phyloP scores from a whole-genome alignment of 2,113 vertebrate genomes.

The Crotalus viridis region DNA sequence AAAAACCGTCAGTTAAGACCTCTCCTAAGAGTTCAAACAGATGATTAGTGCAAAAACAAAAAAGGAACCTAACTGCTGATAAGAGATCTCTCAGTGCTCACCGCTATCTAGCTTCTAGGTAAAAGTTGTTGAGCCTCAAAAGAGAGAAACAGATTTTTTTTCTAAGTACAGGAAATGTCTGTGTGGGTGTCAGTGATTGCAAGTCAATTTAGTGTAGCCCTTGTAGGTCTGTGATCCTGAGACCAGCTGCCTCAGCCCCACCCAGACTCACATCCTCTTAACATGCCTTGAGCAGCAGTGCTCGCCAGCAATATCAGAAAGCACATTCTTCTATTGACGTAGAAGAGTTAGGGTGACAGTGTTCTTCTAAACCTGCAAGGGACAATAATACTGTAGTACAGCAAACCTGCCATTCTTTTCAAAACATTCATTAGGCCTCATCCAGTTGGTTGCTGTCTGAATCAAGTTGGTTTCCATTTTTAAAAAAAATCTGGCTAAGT shows the following conservation, averaged over 20 bases:
- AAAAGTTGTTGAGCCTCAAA: conserved; percentile 81
- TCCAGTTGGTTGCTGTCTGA: neutral
- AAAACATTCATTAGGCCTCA: neutral
- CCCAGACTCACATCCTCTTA: conserved; percentile 86
- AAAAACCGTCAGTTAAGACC: conserved; percentile 67
- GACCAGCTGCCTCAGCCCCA: conserved; percentile 73
- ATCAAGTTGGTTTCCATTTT: neutral
- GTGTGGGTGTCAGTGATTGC: conserved; percentile 81
- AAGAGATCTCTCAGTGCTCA: conserved; percentile 64
- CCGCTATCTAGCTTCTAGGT: conserved; percentile 75
- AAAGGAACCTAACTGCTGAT: conserved; percentile 55
- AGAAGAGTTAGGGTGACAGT: neutral
- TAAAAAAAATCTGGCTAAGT: neutral
- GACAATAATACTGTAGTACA: neutral
- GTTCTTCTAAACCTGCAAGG: neutral
- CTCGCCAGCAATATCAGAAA: conserved; percentile 58
- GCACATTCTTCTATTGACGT: neutral
- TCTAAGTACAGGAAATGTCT: conserved; percentile 74
- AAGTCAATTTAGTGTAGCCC: conserved; percentile 63
- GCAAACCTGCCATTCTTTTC: neutral
- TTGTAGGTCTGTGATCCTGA: conserved; percentile 68
- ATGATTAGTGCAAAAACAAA: conserved; percentile 44
- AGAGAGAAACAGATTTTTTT: conserved; percentile 75
- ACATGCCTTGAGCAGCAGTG: conserved; percentile 55
- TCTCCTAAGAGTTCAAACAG: conserved; percentile 58